These are phyloP conservation scores for Lateolabrax maculatus DNA, from an alignment of 2,797 vertebrate genomes.

Conservation along the genomic window DNA sequence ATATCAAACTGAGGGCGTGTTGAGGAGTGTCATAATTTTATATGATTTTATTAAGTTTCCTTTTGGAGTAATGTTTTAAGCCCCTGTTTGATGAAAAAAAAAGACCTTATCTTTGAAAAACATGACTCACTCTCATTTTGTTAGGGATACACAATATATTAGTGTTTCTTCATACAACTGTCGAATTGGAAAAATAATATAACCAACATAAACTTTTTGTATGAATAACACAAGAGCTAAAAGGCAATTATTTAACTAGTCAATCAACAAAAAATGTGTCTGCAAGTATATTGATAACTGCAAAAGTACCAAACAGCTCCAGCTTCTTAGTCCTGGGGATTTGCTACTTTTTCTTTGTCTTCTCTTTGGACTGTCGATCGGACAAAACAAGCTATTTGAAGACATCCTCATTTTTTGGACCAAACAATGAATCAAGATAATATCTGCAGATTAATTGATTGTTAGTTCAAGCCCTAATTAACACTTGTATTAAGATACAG, in stretches of 20 bases:
- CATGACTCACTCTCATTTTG: neutral
- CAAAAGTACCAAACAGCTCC: neutral
- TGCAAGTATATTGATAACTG: neutral
- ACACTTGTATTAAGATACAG: neutral
- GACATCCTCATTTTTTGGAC: neutral
- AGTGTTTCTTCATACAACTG: neutral
- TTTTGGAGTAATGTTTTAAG: neutral
- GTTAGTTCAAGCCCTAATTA: neutral
- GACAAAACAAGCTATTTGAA: neutral
- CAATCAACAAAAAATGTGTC: no score
- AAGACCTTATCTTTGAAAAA: neutral
- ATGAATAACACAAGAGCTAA: neutral
- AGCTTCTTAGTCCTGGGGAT: neutral
- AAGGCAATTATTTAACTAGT: neutral
- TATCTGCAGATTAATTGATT: neutral
- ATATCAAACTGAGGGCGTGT: neutral
- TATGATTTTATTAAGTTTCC: slow-evolving; percentile 22
- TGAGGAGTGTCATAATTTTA: slow-evolving; percentile 1
- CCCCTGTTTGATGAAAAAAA: neutral
- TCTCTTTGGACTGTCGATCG: neutral
- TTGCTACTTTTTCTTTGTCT: neutral
- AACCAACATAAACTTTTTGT: neutral
- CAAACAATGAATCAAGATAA: neutral
- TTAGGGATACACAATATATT: neutral
- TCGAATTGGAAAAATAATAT: neutral